Evolutionary conservation across 2,797 vertebrate genomes (phyloP), one percentile per base, ranked within the genome.

Genomic region (Lagodon rhomboides): DNA sequence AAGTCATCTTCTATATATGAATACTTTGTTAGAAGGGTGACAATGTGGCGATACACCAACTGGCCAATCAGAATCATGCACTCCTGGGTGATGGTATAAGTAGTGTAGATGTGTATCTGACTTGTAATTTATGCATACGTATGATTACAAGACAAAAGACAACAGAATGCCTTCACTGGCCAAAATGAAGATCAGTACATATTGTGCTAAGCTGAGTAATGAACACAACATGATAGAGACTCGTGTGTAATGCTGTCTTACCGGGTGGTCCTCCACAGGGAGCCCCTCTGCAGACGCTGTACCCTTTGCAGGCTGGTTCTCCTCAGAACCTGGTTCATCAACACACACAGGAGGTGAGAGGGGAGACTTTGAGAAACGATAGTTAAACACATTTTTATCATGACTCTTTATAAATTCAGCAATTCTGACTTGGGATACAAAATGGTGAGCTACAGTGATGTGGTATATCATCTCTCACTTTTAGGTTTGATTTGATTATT

Each of bases 201-300:
- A 50, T 58, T 67, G 38, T 76, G 44, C 66, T 20, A 50, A 49
- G 17, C 22, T 3, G 38, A 2, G 6, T 11, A 30, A 66, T 41
- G 82, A 73, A 78, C n/a, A 58, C 27, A 69, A 73, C 12, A 62
- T 47, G 46, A 80, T 2, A 59, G 59, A 73, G 56, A 54, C 70
- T 60, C 5, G 79, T 44, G 23, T 5, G 20, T 27, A 34, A 30
- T 69, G 38, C 38, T 16, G 25, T 80, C 78, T 91, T 81, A 94
- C 94, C 87, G 58, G 76, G 61, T 79, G 80, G 58, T 63, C 62
- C 71, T 85, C 82, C 60, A 61, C 77, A 69, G 88, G 63, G 43
- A 67, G 77, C 8, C 25, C 74, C 25, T 84, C 73, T 58, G 82
- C 69, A 83, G 83, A 62, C 25, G 61, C 80, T 23, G 79, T 71